These are phyloP conservation scores for Dryococelus australis DNA, from an alignment of 2,888 invertebrate genomes.

Conservation along the genomic window DNA sequence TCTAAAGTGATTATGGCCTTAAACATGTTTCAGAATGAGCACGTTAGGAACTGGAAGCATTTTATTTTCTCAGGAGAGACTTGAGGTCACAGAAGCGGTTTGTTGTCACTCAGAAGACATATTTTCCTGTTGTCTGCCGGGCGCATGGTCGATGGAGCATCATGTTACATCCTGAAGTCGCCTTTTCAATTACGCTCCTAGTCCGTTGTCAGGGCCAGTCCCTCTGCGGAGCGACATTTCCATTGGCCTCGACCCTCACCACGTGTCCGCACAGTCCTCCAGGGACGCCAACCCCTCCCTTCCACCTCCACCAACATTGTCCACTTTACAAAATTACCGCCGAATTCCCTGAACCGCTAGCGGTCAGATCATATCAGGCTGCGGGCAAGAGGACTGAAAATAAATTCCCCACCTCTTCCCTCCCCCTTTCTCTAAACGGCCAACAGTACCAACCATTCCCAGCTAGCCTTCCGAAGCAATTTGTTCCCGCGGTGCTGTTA, in stretches of 20 bases:
- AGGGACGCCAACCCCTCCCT: not conserved
- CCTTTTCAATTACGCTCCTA: not conserved
- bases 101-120: too few species aligned
- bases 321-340: not conserved
- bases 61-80: too few species aligned
- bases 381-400: not conserved
- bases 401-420: not conserved
- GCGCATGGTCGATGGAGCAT: not conserved
- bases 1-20: too few species aligned
- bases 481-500: not conserved
- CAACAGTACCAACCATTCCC: not conserved
- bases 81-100: too few species aligned
- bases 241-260: not conserved
- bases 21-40: too few species aligned
- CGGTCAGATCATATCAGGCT: not conserved
- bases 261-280: not conserved
- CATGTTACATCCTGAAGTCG: not conserved
- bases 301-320: not conserved
- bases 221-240: not conserved
- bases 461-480: not conserved
- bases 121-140: too few species aligned
- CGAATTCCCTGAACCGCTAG: slow-evolving; percentile 1
- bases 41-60: too few species aligned
- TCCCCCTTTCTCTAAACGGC: not conserved
- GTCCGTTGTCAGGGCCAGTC: not conserved